Conservation (phyloP, 2,113 vertebrate species). For the Suricata suricatta region DNA sequence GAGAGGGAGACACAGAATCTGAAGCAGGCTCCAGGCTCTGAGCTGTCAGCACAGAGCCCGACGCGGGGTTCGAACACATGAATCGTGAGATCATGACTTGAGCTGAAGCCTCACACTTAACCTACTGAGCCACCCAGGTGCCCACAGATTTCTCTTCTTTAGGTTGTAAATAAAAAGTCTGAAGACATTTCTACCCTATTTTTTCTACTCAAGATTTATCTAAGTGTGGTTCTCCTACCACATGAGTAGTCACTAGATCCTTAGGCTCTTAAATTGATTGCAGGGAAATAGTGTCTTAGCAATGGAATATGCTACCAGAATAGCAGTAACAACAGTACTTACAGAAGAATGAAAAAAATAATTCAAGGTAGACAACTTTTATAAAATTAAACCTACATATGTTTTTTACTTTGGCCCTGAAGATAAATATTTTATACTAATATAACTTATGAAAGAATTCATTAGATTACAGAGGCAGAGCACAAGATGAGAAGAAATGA, state of each 20-base stretch:
- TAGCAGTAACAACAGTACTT: conserved; percentile 16
- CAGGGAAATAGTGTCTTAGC: background rate
- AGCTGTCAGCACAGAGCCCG: no score
- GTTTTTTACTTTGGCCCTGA: conserved; percentile 38
- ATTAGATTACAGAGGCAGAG: background rate
- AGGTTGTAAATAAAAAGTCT: background rate
- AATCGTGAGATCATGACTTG: no score
- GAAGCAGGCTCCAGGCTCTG: no score
- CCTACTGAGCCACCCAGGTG: no score
- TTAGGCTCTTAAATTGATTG: background rate
- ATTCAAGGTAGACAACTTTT: conserved; percentile 43
- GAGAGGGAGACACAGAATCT: no score
- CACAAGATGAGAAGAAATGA: background rate
- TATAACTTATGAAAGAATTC: conserved; percentile 5
- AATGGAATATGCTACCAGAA: background rate
- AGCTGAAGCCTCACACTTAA: no score
- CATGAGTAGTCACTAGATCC: conserved; percentile 7
- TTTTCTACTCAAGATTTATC: background rate
- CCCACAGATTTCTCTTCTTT: background rate
- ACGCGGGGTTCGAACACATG: no score
- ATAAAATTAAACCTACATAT: conserved; percentile 52
- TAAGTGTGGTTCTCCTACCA: background rate
- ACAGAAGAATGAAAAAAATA: background rate
- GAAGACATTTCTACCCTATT: background rate
- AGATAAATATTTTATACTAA: conserved; percentile 32